These are phyloP conservation scores for Chromoteleia sp. DNA, from an alignment of 2,888 invertebrate species.

Conservation along the genomic window DNA sequence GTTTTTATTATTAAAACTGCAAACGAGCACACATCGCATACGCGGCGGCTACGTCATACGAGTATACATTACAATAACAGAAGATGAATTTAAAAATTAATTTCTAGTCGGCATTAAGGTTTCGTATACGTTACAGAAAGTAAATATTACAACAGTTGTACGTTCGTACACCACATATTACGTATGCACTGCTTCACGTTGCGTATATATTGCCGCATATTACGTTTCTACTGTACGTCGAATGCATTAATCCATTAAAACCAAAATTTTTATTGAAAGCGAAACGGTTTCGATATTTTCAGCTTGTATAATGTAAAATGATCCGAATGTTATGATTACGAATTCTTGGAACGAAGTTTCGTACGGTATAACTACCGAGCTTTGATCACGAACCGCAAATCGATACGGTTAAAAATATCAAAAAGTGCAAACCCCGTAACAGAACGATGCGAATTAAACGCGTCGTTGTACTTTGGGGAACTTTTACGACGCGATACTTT, in stretches of 20 bases:
- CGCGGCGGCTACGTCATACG: background rate
- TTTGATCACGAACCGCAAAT: conserved; percentile 38
- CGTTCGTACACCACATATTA: conserved; percentile 29
- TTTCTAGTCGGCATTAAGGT: conserved; percentile 1
- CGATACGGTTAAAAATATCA: conserved; percentile 41
- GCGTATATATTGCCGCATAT: conserved; percentile 31
- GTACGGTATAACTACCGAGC: background rate
- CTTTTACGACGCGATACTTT: conserved; percentile 33
- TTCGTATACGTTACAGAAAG: conserved; percentile 8
- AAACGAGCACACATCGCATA: background rate
- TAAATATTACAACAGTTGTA: conserved; percentile 24
- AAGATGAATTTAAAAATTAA: conserved; percentile 18
- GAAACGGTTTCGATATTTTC: conserved; percentile 16
- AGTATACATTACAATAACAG: background rate
- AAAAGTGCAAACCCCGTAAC: conserved; percentile 14
- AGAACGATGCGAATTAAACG: conserved; percentile 27
- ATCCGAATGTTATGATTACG: background rate
- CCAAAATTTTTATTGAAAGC: conserved; percentile 19
- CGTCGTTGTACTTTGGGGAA: background rate
- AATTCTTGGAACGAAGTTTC: conserved; percentile 2
- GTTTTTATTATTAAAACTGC: background rate
- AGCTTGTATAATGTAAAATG: background rate
- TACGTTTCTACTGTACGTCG: conserved; percentile 16
- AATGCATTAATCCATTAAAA: conserved; percentile 36
- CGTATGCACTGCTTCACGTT: conserved; percentile 37